Evolutionary conservation across 2,888 invertebrate genomes (phyloP).

Genomic region (Tolmerus cingulatus): DNA sequence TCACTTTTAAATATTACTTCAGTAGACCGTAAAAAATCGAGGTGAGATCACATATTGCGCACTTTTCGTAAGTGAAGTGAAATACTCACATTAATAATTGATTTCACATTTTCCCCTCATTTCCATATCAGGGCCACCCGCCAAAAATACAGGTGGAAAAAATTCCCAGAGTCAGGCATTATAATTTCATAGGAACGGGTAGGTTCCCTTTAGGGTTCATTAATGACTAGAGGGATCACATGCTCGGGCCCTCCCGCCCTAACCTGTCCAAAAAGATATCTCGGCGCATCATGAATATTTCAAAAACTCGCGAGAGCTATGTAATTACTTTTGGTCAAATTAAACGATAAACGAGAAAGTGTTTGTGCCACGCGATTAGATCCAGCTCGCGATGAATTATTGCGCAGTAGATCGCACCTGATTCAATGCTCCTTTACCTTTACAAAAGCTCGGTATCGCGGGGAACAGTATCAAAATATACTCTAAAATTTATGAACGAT

Average conservation of each 20-base stretch:
- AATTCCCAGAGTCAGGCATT: not conserved
- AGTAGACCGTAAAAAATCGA: not conserved
- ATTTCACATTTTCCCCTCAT: not conserved
- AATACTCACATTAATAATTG: conserved; percentile 10
- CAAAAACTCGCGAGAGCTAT: not conserved
- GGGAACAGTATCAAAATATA: not conserved
- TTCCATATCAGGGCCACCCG: not conserved
- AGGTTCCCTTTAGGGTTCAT: not conserved
- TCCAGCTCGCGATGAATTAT: not conserved
- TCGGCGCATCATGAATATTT: conserved; percentile 4
- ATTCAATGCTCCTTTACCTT: not conserved
- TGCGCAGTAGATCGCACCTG: not conserved
- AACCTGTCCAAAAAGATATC: not conserved
- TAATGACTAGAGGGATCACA: not conserved
- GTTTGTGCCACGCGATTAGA: not conserved
- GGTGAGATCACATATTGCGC: not conserved
- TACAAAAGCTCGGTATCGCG: not conserved
- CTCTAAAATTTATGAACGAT: not conserved
- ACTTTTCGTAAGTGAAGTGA: not conserved
- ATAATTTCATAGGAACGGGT: not conserved
- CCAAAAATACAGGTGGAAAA: not conserved
- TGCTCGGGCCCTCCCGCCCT: not conserved
- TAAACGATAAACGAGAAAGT: not conserved
- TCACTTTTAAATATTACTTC: not conserved
- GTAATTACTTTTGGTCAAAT: conserved; percentile 12